Conservation (phyloP, 2,888 invertebrate species). For the Acrobasis repandana region DNA sequence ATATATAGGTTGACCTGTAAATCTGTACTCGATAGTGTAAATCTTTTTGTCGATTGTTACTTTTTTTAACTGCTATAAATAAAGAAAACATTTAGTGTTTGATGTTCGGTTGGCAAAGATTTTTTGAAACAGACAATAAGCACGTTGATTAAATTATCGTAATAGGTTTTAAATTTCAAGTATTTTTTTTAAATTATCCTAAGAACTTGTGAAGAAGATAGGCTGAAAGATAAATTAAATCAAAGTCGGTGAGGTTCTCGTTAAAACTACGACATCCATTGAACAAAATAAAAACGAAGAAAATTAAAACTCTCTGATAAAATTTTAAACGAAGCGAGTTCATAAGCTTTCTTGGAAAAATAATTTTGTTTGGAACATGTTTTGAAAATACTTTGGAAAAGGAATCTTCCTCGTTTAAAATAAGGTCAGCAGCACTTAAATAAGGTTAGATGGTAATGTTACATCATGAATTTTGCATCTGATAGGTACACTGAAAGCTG, state of each 20-base stretch:
- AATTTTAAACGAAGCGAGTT: slow-evolving; percentile 18
- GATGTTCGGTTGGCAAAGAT: too few relatives aligned
- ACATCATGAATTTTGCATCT: background rate
- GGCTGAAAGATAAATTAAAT: slow-evolving; percentile 15
- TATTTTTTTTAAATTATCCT: background rate
- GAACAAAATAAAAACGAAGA: slow-evolving; percentile 19
- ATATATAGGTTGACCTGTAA: too few relatives aligned
- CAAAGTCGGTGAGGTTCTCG: slow-evolving; percentile 13
- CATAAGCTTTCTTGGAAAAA: slow-evolving; percentile 13
- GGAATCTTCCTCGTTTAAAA: slow-evolving; percentile 1
- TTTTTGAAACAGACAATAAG: background rate
- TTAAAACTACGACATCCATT: slow-evolving; percentile 18
- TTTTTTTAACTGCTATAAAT: too few relatives aligned
- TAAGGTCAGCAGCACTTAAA: slow-evolving; percentile 8
- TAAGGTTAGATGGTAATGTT: too few relatives aligned
- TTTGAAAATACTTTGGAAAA: slow-evolving; percentile 8
- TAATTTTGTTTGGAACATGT: slow-evolving; percentile 14
- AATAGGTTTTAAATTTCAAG: background rate
- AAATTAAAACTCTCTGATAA: slow-evolving; percentile 18
- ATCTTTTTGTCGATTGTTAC: too few relatives aligned
- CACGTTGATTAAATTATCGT: background rate
- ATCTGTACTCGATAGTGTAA: too few relatives aligned
- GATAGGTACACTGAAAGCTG: background rate
- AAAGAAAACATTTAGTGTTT: too few relatives aligned
- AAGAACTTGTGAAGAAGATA: background rate